Base-by-base conservation (phyloP, 2,113 vertebrate species). In the Stigmatopora argus region DNA sequence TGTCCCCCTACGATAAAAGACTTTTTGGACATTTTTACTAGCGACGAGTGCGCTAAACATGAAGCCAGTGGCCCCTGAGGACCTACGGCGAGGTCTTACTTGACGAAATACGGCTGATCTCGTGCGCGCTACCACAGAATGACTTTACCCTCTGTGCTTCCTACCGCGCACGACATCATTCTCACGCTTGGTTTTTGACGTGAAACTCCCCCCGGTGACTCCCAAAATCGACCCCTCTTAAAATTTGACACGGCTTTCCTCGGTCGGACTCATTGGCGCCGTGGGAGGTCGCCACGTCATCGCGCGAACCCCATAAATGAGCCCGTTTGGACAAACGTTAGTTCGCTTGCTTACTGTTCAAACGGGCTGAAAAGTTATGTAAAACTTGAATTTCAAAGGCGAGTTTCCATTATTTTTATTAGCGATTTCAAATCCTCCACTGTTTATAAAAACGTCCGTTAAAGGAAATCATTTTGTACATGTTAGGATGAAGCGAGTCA, bases 131-230 rank as follows among this genome's bases (percentile, higher is more conserved):
- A 5, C 34, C 18, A 52, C 67, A 23, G 85, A 87, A 89, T 71
- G 82, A 77, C 77, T 85, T 85, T 80, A 58, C 83, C 84, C 65
- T 74, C 71, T 83, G 86, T 60, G 60, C 70, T 85, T 81, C 77
- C 70, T 73, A 47, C 64, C 23, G 68, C 59, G 52, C 64, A 67
- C 38, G 64, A 66, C 79, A 74, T 86, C 78, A 71, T 73, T 83
- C 82, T 82, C 69, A 83, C 73, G 52, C 64, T 73, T 70, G 60
- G 69, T 56, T 81, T 41, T 81, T 72, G 74, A 56, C 13, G 63
- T 72, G 72, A 68, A 74, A 70, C 56, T 23, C 51, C 59, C 41
- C 46, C 66, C 46, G 3, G 47, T 13, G 19, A 5, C 19, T 59
- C 49, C 34, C 59, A 7, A 57, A 47, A 65, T 73, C 65, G 46